Percentiles rank a stretch among this genome's conserved stretches.
Evolutionary conservation across 1,140 invertebrate genomes (phyloP).

Genomic region (Anoplolepis gracilipes): DNA sequence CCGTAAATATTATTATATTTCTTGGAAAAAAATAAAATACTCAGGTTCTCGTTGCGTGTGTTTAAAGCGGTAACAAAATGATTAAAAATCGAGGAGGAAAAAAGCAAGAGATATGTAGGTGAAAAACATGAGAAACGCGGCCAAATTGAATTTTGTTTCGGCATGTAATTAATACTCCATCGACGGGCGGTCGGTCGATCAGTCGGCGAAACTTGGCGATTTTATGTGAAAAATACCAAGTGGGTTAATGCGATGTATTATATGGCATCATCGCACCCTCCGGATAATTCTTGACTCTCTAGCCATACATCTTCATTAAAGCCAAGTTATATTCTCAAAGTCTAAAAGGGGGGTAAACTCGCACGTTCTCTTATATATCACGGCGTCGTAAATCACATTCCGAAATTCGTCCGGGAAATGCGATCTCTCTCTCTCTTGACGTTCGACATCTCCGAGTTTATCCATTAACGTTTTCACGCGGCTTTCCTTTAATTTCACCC

Average conservation of each 20-base stretch:
- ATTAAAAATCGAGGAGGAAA: conserved; percentile 5
- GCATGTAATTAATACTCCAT: conserved; percentile 40
- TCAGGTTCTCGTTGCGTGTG: not conserved
- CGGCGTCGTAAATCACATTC: conserved; percentile 81
- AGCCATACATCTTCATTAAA: conserved; percentile 82
- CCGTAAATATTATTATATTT: not conserved
- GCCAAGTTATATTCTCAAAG: conserved; percentile 74
- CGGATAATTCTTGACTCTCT: conserved; percentile 77
- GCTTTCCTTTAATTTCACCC: conserved; percentile 42
- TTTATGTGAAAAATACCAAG: conserved; percentile 31
- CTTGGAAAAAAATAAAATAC: not conserved
- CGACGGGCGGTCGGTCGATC: not conserved
- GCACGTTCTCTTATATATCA: conserved; percentile 65
- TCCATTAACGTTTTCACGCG: conserved; percentile 46
- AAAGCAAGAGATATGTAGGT: not conserved
- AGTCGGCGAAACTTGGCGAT: not conserved
- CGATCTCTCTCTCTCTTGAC: conserved; percentile 74
- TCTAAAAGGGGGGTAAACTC: conserved; percentile 52
- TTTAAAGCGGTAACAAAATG: not conserved
- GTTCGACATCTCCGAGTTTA: conserved; percentile 65
- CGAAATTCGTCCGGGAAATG: conserved; percentile 80
- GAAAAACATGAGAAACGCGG: conserved; percentile 14
- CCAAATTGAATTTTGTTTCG: not conserved
- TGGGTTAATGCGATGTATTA: conserved; percentile 57
- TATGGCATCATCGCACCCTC: conserved; percentile 48